Percentiles rank a stretch among this genome's conserved stretches.
Evolutionary conservation across 2,797 vertebrate genomes (phyloP).

Genomic region (Crocidura indochinensis): DNA sequence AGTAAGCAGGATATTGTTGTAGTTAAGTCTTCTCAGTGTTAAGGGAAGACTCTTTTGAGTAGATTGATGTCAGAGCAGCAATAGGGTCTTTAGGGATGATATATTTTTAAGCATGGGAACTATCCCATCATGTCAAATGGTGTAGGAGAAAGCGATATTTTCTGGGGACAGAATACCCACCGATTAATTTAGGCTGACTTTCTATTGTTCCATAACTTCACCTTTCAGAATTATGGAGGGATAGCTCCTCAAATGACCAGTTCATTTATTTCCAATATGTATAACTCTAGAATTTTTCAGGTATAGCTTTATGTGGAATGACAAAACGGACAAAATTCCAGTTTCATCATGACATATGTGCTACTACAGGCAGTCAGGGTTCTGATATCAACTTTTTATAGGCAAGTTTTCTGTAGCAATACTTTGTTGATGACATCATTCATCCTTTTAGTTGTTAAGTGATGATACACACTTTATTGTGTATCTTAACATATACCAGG

Average conservation of each 20-base stretch:
- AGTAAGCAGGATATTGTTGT: no score
- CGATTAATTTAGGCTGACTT: slow-evolving; percentile 64
- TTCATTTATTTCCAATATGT: slow-evolving; percentile 73
- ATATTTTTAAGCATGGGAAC: no score
- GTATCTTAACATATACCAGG: not conserved
- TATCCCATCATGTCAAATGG: no score
- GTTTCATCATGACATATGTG: no score
- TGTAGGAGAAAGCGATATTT: no score
- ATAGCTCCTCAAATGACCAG: slow-evolving; percentile 52
- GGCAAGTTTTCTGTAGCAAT: slow-evolving; percentile 36
- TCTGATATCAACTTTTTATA: slow-evolving; percentile 8
- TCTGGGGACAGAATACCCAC: no score
- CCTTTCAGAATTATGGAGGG: slow-evolving; percentile 26
- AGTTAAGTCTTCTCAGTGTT: no score
- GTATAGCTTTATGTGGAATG: not conserved
- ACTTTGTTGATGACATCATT: slow-evolving; percentile 29
- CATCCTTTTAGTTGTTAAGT: not conserved
- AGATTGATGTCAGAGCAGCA: no score
- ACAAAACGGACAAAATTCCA: not conserved
- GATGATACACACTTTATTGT: slow-evolving; percentile 51
- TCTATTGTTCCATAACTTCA: slow-evolving; percentile 50
- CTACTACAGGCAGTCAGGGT: not conserved
- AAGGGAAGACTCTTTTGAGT: no score
- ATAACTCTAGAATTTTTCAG: slow-evolving; percentile 26
- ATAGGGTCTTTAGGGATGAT: no score